Conservation (phyloP, 2,113 vertebrate genomes). For the Prunella fulvescens region DNA sequence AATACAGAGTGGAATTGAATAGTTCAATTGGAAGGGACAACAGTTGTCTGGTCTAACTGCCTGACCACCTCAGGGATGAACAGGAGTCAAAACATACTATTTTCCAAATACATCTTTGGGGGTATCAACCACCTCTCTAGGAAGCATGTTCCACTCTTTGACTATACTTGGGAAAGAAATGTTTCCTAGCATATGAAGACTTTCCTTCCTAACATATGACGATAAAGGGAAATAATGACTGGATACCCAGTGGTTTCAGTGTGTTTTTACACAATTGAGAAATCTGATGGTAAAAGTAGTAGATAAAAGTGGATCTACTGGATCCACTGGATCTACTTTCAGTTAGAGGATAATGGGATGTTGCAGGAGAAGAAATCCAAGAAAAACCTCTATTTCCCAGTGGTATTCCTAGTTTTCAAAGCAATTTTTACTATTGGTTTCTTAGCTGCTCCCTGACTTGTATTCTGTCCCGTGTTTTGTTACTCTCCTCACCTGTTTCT, state of each 20-base stretch:
- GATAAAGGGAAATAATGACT: background rate
- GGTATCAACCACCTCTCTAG: background rate
- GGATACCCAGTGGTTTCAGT: background rate
- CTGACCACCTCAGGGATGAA: background rate
- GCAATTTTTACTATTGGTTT: background rate
- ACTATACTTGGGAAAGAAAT: background rate
- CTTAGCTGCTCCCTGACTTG: background rate
- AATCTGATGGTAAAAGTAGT: background rate
- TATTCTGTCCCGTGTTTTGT: constrained; percentile 23
- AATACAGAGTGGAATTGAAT: background rate
- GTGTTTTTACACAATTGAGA: background rate
- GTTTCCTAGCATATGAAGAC: background rate
- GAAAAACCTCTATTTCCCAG: constrained; percentile 28
- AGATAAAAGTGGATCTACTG: too few species aligned
- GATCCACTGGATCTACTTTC: background rate
- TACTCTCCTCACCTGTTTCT: constrained; percentile 31
- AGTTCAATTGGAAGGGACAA: background rate
- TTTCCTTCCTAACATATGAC: background rate
- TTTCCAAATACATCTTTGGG: background rate
- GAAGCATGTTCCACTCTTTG: background rate
- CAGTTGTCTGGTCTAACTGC: background rate
- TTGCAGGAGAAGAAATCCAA: constrained; percentile 10
- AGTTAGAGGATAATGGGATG: background rate
- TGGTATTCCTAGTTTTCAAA: constrained; percentile 37
- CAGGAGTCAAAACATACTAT: background rate